Evolutionary conservation across 2,113 vertebrate genomes (phyloP).

Genomic region (Euleptes europaea): DNA sequence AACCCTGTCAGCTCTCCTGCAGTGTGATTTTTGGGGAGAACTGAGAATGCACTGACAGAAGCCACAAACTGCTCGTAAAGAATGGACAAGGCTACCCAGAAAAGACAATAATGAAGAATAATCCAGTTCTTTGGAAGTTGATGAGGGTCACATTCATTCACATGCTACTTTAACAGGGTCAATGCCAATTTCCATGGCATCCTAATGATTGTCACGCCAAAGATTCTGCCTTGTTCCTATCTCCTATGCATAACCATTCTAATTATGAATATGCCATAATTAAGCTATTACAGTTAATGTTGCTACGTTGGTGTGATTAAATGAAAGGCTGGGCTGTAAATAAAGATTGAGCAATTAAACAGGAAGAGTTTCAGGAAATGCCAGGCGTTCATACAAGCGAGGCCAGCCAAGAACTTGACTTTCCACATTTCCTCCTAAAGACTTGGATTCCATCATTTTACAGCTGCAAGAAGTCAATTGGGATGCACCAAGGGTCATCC

Average conservation of each 20-base stretch:
- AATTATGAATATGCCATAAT: slow-evolving; percentile 69
- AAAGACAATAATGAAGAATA: too few relatives aligned
- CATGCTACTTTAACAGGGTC: slow-evolving; percentile 37
- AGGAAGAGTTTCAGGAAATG: slow-evolving; percentile 30
- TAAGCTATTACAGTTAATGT: slow-evolving; percentile 66
- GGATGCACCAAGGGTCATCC: too few relatives aligned
- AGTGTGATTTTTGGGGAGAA: slow-evolving; percentile 11
- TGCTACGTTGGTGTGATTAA: slow-evolving; percentile 62
- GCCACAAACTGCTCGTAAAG: slow-evolving; percentile 17
- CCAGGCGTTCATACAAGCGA: slow-evolving; percentile 1
- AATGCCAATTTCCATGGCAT: slow-evolving; percentile 44
- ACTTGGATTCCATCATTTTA: too few relatives aligned
- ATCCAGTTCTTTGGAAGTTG: too few relatives aligned
- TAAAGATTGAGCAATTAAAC: slow-evolving; percentile 63
- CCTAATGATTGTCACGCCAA: slow-evolving; percentile 59
- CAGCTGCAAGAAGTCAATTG: too few relatives aligned
- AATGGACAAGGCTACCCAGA: slow-evolving; percentile 16
- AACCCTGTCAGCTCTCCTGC: slow-evolving; percentile 42
- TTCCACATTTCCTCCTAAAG: neutral
- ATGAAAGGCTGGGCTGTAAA: slow-evolving; percentile 67
- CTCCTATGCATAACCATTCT: slow-evolving; percentile 56
- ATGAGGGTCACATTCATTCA: neutral
- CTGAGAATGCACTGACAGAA: neutral
- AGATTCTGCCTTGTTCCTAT: slow-evolving; percentile 54
- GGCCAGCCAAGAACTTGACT: slow-evolving; percentile 10